These are phyloP conservation scores for Druon quercuslanigerum DNA, from an alignment of 1,140 invertebrate genomes.

Conservation along the genomic window DNA sequence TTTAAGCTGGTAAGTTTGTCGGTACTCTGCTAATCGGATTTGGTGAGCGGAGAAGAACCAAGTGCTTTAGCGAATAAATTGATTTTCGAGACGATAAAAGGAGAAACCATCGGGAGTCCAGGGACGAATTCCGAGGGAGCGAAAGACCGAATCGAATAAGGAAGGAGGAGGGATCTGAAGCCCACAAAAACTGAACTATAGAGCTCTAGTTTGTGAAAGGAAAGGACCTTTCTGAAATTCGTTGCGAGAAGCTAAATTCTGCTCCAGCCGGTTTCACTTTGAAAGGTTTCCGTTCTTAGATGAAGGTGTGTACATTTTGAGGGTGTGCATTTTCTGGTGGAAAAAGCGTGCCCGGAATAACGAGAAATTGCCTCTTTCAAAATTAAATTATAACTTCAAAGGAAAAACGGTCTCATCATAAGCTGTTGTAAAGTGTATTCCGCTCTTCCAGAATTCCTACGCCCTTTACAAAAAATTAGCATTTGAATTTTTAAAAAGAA, in stretches of 20 bases:
- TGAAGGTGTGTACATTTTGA: conserved; percentile 41
- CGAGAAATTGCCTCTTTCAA: not conserved
- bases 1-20: not conserved
- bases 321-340: conserved; percentile 35
- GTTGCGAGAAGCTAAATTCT: conserved; percentile 39
- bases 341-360: conserved; percentile 42
- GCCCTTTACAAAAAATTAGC: no score
- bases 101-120: conserved; percentile 23
- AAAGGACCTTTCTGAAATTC: conserved; percentile 52
- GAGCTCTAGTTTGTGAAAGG: conserved; percentile 50
- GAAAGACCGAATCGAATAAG: conserved; percentile 11
- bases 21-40: conserved; percentile 8
- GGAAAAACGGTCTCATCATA: not conserved
- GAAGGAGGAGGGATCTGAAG: conserved; percentile 33
- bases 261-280: conserved; percentile 42
- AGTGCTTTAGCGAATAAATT: conserved; percentile 26
- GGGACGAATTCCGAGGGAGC: conserved; percentile 19
- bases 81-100: conserved; percentile 27
- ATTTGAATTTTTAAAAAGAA: not conserved
- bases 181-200: conserved; percentile 57
- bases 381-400: conserved; percentile 19
- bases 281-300: conserved; percentile 43
- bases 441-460: not conserved
- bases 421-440: not conserved
- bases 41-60: not conserved